Percentiles rank a stretch among this genome's conserved stretches.
phyloP scores from a whole-genome alignment of 2,888 invertebrate genomes.

The Zhuqinia jingwanae region DNA sequence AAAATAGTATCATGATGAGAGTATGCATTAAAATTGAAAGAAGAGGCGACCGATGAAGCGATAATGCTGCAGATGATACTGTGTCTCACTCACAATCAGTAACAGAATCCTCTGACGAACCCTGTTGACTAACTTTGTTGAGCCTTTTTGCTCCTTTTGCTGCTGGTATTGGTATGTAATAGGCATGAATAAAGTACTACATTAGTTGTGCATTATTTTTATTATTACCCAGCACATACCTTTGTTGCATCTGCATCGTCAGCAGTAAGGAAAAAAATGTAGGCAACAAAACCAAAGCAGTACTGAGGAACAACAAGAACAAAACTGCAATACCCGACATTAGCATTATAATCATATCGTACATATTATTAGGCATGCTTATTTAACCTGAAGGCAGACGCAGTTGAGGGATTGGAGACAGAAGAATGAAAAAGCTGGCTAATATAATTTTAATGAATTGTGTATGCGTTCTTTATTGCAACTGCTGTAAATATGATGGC shows the following conservation, averaged over 20 bases:
- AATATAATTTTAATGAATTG: no score
- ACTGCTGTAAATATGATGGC: no score
- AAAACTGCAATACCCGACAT: background rate
- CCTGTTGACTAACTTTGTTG: conserved; percentile 57
- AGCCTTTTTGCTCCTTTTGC: conserved; percentile 43
- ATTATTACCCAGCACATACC: background rate
- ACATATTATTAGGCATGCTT: no score
- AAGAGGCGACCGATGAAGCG: conserved; percentile 69
- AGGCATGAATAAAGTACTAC: conserved; percentile 30
- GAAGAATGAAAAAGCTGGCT: no score
- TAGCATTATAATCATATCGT: background rate
- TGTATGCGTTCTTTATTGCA: no score
- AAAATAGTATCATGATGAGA: conserved; percentile 6
- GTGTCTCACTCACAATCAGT: conserved; percentile 39
- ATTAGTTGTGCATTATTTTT: conserved; percentile 16
- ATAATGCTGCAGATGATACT: conserved; percentile 48
- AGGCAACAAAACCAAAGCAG: background rate
- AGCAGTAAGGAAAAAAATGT: background rate
- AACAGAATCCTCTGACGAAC: conserved; percentile 47
- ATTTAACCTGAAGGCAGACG: no score
- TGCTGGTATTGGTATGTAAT: background rate
- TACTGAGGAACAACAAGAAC: background rate
- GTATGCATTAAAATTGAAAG: conserved; percentile 57
- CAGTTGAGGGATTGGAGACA: no score
- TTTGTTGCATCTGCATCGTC: conserved; percentile 1